phyloP scores from a whole-genome alignment of 2,888 invertebrate species.

The Lamproptera curius region DNA sequence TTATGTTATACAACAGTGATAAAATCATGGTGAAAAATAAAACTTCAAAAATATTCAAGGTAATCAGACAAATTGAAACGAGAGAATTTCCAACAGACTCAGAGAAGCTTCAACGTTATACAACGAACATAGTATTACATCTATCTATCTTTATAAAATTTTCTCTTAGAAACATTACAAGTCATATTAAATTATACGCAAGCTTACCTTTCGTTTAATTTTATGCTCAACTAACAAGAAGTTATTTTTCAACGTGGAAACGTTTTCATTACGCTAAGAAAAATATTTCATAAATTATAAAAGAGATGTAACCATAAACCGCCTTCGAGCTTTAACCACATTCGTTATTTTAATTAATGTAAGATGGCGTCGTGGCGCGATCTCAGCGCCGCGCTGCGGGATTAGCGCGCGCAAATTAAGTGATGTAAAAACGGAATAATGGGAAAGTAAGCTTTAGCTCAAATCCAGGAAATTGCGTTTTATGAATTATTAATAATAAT shows the following conservation, averaged over 20 bases:
- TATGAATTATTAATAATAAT: neutral
- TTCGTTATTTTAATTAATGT: slow-evolving; percentile 20
- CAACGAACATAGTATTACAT: too few relatives aligned
- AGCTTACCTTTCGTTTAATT: neutral
- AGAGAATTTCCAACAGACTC: too few relatives aligned
- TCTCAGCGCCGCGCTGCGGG: slow-evolving; percentile 4
- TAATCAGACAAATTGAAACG: too few relatives aligned
- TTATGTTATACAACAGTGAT: too few relatives aligned
- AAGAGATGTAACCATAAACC: slow-evolving; percentile 6
- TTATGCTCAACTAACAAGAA: neutral
- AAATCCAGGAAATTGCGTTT: neutral
- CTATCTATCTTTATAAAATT: too few relatives aligned
- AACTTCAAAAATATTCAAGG: too few relatives aligned
- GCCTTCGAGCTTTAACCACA: slow-evolving; percentile 14
- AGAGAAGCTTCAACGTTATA: too few relatives aligned
- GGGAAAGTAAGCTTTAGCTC: slow-evolving; percentile 2
- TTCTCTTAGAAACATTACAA: too few relatives aligned
- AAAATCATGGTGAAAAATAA: too few relatives aligned
- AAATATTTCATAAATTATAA: slow-evolving; percentile 14
- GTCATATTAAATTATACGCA: neutral
- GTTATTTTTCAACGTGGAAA: slow-evolving; percentile 4
- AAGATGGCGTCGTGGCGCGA: slow-evolving; percentile 10
- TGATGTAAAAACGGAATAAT: slow-evolving; percentile 12
- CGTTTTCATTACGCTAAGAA: slow-evolving; percentile 6
- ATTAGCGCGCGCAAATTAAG: slow-evolving; percentile 12